Conservation (phyloP, 2,113 vertebrate species). For the Nothocercus nigrocapillus region DNA sequence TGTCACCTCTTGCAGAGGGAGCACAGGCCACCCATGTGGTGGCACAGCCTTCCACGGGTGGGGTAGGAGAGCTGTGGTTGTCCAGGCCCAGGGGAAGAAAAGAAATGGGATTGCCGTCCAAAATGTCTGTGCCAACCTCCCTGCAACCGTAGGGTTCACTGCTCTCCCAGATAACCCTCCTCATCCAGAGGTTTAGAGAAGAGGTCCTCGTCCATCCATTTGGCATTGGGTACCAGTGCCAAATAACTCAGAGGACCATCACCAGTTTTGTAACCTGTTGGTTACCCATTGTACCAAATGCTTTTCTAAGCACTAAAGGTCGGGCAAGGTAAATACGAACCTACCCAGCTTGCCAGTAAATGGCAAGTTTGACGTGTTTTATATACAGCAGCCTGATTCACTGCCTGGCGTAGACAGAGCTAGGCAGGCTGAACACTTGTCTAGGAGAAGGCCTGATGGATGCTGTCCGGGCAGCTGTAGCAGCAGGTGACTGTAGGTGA, state of each 20-base stretch:
- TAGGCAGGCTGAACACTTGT: not conserved
- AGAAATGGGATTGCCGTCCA: not conserved
- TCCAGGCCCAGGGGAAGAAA: not conserved
- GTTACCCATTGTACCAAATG: not conserved
- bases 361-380: not conserved
- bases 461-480: not conserved
- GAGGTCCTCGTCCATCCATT: not conserved
- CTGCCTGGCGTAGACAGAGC: not conserved
- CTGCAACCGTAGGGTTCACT: too few species aligned
- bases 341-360: not conserved
- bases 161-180: not conserved
- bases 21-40: accelerated
- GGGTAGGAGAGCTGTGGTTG: accelerated
- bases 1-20: accelerated
- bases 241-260: not conserved
- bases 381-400: not conserved
- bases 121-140: accelerated
- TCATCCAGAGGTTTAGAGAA: not conserved
- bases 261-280: not conserved
- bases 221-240: not conserved
- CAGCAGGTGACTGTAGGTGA: not conserved
- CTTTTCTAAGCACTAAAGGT: not conserved
- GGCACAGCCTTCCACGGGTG: not conserved
- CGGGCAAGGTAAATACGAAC: not conserved
- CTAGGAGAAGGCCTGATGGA: accelerated